Evolutionary conservation across 2,113 vertebrate genomes (phyloP).

Genomic region (Chroicocephalus ridibundus): DNA sequence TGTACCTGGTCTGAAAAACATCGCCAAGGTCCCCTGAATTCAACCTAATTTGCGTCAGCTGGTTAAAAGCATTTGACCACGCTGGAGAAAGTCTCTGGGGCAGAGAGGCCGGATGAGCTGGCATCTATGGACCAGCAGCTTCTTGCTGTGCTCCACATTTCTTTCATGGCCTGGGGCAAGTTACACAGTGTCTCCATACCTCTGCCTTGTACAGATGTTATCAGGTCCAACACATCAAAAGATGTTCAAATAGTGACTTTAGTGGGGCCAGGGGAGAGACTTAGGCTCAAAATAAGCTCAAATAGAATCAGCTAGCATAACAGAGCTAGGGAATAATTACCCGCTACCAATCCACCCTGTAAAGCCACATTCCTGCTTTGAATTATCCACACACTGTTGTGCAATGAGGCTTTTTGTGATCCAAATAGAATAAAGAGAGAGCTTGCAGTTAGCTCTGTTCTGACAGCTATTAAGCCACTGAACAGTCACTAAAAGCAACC

Average conservation of each 20-base stretch:
- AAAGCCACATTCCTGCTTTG: neutral
- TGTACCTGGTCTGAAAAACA: neutral
- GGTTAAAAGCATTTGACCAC: neutral
- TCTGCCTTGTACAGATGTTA: conserved; percentile 18
- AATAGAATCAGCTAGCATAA: neutral
- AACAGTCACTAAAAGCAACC: neutral
- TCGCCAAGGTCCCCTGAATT: neutral
- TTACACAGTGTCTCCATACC: neutral
- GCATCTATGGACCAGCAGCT: neutral
- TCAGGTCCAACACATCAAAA: neutral
- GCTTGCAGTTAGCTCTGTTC: neutral
- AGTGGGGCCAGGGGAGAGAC: neutral
- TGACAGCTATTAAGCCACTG: neutral
- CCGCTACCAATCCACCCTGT: neutral
- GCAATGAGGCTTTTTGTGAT: neutral
- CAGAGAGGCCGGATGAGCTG: neutral
- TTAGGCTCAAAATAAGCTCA: neutral
- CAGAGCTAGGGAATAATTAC: neutral
- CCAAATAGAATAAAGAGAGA: neutral
- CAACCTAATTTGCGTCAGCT: neutral
- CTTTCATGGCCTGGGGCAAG: neutral
- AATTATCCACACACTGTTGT: neutral
- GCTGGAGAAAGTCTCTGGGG: neutral
- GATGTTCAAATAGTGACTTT: neutral
- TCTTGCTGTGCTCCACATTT: neutral